Conservation (phyloP, 2,888 invertebrate genomes). For the Hydriomena furcata region DNA sequence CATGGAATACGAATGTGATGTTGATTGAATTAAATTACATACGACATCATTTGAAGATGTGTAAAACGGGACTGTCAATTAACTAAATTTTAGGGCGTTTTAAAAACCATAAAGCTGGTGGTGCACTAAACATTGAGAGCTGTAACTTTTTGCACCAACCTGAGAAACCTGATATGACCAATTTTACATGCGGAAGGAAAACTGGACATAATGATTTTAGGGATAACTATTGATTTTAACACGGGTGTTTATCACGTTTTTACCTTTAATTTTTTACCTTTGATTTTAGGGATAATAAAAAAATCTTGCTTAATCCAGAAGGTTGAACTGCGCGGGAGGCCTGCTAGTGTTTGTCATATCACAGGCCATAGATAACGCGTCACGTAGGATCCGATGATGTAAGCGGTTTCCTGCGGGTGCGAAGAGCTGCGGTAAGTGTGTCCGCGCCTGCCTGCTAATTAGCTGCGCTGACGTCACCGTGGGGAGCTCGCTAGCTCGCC, state of each 20-base stretch:
- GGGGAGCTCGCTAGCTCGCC: conserved; percentile 53
- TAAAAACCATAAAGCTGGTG: background rate
- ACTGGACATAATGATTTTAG: no score
- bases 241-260: no score
- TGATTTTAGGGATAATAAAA: no score
- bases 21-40: conserved; percentile 9
- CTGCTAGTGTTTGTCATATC: conserved; percentile 16
- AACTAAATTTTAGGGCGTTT: background rate
- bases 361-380: conserved; percentile 55
- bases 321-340: conserved; percentile 7
- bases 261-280: no score
- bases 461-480: conserved; percentile 72
- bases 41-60: conserved; percentile 2
- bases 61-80: background rate
- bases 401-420: conserved; percentile 74
- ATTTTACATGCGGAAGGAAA: no score
- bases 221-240: no score
- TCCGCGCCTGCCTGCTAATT: conserved; percentile 72
- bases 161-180: no score
- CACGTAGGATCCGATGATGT: conserved; percentile 71
- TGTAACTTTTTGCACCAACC: background rate
- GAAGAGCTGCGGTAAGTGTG: conserved; percentile 55
- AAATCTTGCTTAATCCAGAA: no score
- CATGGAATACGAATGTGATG: conserved; percentile 2
- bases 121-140: background rate